These are phyloP conservation scores for Hippoglossus stenolepis DNA, from an alignment of 2,113 vertebrate species.

Conservation along the genomic window DNA sequence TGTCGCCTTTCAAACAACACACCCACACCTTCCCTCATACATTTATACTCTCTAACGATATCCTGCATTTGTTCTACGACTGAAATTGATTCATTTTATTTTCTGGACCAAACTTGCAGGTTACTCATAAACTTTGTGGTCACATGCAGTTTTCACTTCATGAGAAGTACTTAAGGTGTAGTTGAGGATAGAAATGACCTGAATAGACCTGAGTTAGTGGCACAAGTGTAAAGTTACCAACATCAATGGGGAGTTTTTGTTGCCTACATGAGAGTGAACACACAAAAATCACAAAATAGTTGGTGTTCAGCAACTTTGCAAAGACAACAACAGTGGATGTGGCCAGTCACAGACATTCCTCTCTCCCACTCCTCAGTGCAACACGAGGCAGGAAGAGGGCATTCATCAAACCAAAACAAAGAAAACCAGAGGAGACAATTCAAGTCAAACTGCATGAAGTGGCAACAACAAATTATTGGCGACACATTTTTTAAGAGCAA, in stretches of 20 bases:
- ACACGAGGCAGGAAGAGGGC: too few species aligned
- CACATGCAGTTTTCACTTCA: neutral
- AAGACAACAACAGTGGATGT: slow-evolving; percentile 2
- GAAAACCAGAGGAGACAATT: too few species aligned
- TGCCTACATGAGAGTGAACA: slow-evolving; percentile 10
- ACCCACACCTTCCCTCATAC: neutral
- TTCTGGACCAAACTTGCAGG: neutral
- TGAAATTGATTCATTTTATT: neutral
- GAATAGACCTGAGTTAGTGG: neutral
- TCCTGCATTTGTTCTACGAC: neutral
- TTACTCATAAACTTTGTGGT: neutral
- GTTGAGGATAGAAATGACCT: neutral
- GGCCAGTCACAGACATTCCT: slow-evolving; percentile 30
- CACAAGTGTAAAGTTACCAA: neutral
- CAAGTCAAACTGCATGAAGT: too few species aligned
- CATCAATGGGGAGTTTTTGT: slow-evolving; percentile 25
- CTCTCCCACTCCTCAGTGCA: slow-evolving; percentile 23
- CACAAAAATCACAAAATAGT: slow-evolving; percentile 8
- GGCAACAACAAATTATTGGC: too few species aligned
- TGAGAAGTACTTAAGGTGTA: neutral
- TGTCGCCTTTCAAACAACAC: slow-evolving; percentile 1
- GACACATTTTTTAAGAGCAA: too few species aligned
- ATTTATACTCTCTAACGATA: neutral
- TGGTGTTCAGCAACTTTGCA: slow-evolving; percentile 13
- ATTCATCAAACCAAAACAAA: neutral